Evolutionary conservation across 2,888 invertebrate species (phyloP).

Genomic region (Ypsolopha sequella): DNA sequence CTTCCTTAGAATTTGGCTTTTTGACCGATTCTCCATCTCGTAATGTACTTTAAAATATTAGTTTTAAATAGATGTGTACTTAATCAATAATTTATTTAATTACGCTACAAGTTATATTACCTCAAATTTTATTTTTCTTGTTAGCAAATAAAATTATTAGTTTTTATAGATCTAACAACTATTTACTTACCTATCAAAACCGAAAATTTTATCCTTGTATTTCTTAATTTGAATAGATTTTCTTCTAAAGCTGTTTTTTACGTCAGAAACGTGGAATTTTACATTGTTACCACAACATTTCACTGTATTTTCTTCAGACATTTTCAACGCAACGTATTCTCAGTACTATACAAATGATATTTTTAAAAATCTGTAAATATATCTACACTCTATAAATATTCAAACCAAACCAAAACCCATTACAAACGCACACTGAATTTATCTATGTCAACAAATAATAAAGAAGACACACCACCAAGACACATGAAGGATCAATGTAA

Average conservation of each 20-base stretch:
- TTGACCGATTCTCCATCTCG: too few species aligned
- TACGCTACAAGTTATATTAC: too few species aligned
- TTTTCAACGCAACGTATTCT: slow-evolving; percentile 2
- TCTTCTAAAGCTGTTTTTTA: slow-evolving; percentile 31
- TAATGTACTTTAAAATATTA: too few species aligned
- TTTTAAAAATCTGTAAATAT: too few species aligned
- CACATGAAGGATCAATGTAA: neutral
- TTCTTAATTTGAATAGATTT: slow-evolving; percentile 41
- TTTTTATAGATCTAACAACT: neutral
- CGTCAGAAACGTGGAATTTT: slow-evolving; percentile 24
- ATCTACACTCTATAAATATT: slow-evolving; percentile 10
- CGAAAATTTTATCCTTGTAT: slow-evolving; percentile 28
- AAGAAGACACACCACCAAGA: neutral
- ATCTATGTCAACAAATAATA: slow-evolving; percentile 3
- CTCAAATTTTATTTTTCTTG: too few species aligned
- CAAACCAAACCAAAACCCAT: slow-evolving; percentile 18
- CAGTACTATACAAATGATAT: too few species aligned
- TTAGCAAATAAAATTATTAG: too few species aligned
- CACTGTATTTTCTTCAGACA: slow-evolving; percentile 23
- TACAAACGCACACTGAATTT: neutral
- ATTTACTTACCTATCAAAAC: slow-evolving; percentile 37
- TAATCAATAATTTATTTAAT: too few species aligned
- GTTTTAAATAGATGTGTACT: too few species aligned
- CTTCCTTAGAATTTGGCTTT: too few species aligned
- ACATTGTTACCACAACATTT: slow-evolving; percentile 34